Percentiles rank a stretch among this genome's conserved stretches.
Conservation (phyloP, 1,140 invertebrate species). For the Drosophila nigrodunni region DNA sequence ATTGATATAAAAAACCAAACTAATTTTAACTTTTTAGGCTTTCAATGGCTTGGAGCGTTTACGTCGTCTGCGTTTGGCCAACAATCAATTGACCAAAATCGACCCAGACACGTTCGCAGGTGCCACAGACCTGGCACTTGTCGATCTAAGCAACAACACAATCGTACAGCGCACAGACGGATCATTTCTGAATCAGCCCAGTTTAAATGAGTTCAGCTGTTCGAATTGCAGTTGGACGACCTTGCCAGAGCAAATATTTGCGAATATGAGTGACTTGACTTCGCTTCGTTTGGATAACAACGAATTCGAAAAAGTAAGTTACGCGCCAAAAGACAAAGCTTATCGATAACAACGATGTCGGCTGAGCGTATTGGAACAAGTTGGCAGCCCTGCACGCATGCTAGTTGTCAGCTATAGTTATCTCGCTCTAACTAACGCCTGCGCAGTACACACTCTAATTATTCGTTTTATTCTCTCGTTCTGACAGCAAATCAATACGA, state of each 20-base stretch:
- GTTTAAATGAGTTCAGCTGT: conserved; percentile 69
- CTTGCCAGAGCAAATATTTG: conserved; percentile 81
- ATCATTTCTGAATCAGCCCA: conserved; percentile 77
- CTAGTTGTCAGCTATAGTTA: conserved; percentile 33
- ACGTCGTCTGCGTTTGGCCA: conserved; percentile 84
- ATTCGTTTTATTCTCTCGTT: conserved; percentile 30
- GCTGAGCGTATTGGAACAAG: conserved; percentile 1
- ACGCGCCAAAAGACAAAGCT: conserved; percentile 27
- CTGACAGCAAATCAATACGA: conserved; percentile 83
- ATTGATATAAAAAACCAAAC: not conserved
- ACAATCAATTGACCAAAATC: conserved; percentile 86
- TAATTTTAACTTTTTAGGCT: conserved; percentile 45
- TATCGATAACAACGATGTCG: conserved; percentile 44
- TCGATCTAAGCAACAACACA: conserved; percentile 86
- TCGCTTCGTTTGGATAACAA: conserved; percentile 85
- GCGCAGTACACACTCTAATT: conserved; percentile 3
- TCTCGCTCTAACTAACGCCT: conserved; percentile 53
- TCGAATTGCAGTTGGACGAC: conserved; percentile 76
- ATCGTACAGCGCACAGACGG: conserved; percentile 83
- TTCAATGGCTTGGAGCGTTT: conserved; percentile 63
- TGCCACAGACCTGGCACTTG: conserved; percentile 84
- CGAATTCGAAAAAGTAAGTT: conserved; percentile 75
- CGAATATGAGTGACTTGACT: conserved; percentile 84
- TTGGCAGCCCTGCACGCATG: conserved; percentile 33
- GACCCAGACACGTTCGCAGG: conserved; percentile 85